A percentile compares a stretch with the other conserved stretches of the same genome.
Conservation (phyloP, 2,888 invertebrate genomes). For the Noctua comes region DNA sequence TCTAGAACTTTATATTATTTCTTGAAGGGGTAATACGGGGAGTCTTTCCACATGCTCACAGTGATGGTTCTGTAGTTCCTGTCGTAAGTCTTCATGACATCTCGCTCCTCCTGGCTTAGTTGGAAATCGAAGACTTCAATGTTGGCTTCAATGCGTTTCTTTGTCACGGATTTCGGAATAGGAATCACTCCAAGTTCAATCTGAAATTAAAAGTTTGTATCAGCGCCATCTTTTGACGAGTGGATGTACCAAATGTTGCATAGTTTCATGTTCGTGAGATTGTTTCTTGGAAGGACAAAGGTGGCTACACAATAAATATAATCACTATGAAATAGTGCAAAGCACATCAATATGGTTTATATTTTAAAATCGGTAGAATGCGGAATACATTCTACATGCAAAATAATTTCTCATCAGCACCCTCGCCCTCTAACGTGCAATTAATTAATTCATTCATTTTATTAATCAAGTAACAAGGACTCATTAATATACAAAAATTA, state of each 20-base stretch:
- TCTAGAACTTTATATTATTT: conserved; percentile 7
- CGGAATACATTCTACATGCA: background rate
- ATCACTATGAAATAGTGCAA: background rate
- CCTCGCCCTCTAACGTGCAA: background rate
- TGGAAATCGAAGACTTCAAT: conserved; percentile 81
- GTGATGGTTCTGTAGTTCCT: conserved; percentile 74
- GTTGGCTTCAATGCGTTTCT: conserved; percentile 77
- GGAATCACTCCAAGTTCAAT: conserved; percentile 82
- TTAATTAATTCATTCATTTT: no score
- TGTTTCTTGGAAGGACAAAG: background rate
- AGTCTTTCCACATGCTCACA: conserved; percentile 71
- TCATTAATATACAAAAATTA: no score
- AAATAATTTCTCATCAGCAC: background rate
- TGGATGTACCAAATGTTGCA: background rate
- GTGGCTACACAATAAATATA: background rate
- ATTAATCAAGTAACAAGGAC: no score
- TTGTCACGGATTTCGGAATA: conserved; percentile 81
- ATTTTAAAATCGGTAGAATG: background rate
- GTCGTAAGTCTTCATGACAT: conserved; percentile 74
- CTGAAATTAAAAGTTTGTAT: conserved; percentile 67
- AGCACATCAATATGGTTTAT: background rate
- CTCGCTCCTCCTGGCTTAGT: conserved; percentile 73
- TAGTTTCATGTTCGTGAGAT: background rate
- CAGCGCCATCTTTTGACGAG: conserved; percentile 33
- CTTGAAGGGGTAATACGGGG: conserved; percentile 76